A percentile compares a stretch with the other conserved stretches of the same genome.
These are phyloP conservation scores for Myripristis jacobus DNA, from an alignment of 2,797 vertebrate species.

Conservation along the genomic window DNA sequence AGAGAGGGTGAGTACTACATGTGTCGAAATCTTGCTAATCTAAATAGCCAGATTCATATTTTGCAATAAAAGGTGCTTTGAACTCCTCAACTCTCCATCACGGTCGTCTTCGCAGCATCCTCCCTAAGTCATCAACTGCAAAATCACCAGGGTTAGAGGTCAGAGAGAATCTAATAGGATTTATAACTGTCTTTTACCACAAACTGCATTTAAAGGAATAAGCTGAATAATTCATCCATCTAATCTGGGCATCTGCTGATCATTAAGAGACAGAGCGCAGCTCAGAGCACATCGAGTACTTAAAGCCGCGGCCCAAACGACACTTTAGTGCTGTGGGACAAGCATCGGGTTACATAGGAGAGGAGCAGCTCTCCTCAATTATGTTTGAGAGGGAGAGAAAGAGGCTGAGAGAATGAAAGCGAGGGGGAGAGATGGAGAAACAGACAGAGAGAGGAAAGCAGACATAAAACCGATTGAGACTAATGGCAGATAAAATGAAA, in stretches of 20 bases:
- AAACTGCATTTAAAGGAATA: slow-evolving; percentile 65
- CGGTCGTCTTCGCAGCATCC: slow-evolving; percentile 18
- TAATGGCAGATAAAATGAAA: slow-evolving; percentile 28
- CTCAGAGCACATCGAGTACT: slow-evolving; percentile 48
- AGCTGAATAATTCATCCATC: slow-evolving; percentile 69
- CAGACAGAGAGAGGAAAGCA: not conserved
- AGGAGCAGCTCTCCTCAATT: slow-evolving; percentile 51
- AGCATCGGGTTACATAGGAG: slow-evolving; percentile 66
- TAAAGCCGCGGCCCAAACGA: slow-evolving; percentile 57
- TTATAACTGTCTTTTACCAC: slow-evolving; percentile 59
- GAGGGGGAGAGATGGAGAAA: not conserved
- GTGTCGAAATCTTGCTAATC: not conserved
- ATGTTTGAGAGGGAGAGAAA: slow-evolving; percentile 28
- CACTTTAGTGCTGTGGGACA: slow-evolving; percentile 63
- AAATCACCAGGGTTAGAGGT: slow-evolving; percentile 39
- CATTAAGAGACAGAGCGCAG: slow-evolving; percentile 42
- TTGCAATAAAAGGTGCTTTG: not conserved
- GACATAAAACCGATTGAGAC: slow-evolving; percentile 22
- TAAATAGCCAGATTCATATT: slow-evolving; percentile 13
- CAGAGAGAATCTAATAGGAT: slow-evolving; percentile 34
- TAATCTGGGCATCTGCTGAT: slow-evolving; percentile 67
- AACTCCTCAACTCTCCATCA: slow-evolving; percentile 5
- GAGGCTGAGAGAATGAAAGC: not conserved
- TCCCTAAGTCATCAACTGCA: slow-evolving; percentile 13
- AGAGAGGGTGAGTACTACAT: not conserved